Evolutionary conservation across 2,113 vertebrate species (phyloP).

Genomic region (Sus scrofa): T2T-Sscrofa CM000829.6:60906001-60906500

Average conservation of each 20-base stretch:
- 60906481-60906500: background rate
- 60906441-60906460: background rate
- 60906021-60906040: background rate
- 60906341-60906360: background rate
- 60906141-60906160: background rate
- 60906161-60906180: background rate
- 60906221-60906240: background rate
- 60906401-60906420: background rate
- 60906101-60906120: background rate
- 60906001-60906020: background rate
- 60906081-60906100: background rate
- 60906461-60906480: background rate
- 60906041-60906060: background rate
- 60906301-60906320: background rate
- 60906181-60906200: background rate
- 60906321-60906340: background rate
- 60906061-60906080: background rate
- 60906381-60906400: background rate
- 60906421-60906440: background rate
- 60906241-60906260: background rate
- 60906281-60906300: constrained; percentile 45
- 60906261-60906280: constrained; percentile 48
- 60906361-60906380: background rate
- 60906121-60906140: background rate
- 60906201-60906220: background rate